Evolutionary conservation across 1,140 invertebrate species (phyloP), one percentile per base, ranked within the genome.

Genomic region (Drosophila navojoa): DNA sequence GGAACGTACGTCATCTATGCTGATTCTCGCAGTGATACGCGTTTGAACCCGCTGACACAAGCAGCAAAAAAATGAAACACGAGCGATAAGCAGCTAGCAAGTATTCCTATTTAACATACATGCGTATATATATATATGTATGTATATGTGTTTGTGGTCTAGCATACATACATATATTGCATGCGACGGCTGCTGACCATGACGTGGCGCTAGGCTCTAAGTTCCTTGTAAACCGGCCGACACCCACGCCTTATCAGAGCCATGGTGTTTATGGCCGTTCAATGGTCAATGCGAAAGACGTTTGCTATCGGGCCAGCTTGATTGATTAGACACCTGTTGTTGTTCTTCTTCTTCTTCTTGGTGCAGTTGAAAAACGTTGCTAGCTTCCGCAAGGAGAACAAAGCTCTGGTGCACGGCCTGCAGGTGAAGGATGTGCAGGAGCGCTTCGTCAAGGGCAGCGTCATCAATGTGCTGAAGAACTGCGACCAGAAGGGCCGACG

Each of bases 341-440:
- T 50, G 35, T 50, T 50, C 27, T 10, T 11, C 38, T 6, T 9
- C 22, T 42, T 38, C 19, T 57, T 73, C n/a, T n/a, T n/a, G n/a
- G n/a, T n/a, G 2, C 42, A 96, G 94, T 96, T 97, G 95, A 95
- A 94, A 84, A 93, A 95, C 76, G 93, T 95, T 13, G 95, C 96
- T 2, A 94, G 95, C 32, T 97, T 97, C 84, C 96, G 94, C 81
- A 93, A 94, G 5, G 96, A 96, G 68, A 93, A 97, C 77, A 93
- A 94, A 0, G 73, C 92, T 1, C 77, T 96, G 0, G 76, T 97
- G 10, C 93, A 94, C 25, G 94, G 95, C 47, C 78, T 97, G 11
- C 84, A 95, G 77, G 95, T 96, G 0, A 93, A 92, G 11, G 94
- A 95, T 25, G 95, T 96, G 68, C 94, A 95, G 78, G 91, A 92